Base-by-base conservation (phyloP, 2,888 invertebrate species). In the Lasius platythorax region DNA sequence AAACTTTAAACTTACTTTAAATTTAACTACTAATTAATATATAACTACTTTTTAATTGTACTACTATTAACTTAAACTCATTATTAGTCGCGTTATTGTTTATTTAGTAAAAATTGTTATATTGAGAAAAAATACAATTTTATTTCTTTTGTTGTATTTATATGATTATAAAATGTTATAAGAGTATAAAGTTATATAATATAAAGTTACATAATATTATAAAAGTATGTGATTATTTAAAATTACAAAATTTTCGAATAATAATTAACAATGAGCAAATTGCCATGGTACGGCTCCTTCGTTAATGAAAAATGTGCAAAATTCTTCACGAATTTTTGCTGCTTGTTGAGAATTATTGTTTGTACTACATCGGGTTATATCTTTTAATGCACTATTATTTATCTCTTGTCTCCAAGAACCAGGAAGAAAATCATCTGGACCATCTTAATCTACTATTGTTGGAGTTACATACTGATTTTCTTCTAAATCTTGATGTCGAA, bases 371-470 rank as follows among this genome's bases (percentile, higher is more conserved):
- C 23, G 58, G 28, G 58, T 58, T 30, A 58, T 4, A 58, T 58
- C 28, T 58, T 28, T 11, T 2, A 58, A 58, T 30, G 58, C 28
- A 28, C 28, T 58, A 58, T 30, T 58, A 58, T 2, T 58, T 58
- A 58, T 58, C 5, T 58, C 23, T 58, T 58, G 58, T 28, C 28
- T 58, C 28, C 28, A 58, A 58, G 28, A 58, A 58, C 58, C 58
- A 28, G 28, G 56, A 58, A 58, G 28, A 58, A 58, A 58, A 9
- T 12, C 28, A 58, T 58, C 28, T 58, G 58, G 58, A 28, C 15
- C 28, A 58, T 58, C 58, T 58, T 58, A 28, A 58, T 58, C 58
- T 58, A 58, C 23, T 23, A 58, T 58, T 56, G 56, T 56, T 53
- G 53, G n/a, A 53, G 53, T 53, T 53, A 53, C 53, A 53, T 53